Conservation (phyloP, 2,888 invertebrate species). For the Lapara coniferarum region DNA sequence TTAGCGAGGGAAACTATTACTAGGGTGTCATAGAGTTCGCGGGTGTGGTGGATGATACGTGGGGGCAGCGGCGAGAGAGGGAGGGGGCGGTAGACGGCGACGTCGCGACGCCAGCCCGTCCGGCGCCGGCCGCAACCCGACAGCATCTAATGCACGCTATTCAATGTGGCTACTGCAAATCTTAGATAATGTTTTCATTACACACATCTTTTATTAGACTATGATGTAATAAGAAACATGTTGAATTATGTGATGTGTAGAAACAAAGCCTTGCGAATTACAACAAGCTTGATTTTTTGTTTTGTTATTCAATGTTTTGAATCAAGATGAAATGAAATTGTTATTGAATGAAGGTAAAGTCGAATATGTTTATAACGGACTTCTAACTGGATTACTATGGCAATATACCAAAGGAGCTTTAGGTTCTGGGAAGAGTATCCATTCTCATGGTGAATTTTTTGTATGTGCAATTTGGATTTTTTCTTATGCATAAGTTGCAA, state of each 20-base stretch:
- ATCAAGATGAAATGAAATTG: too few species aligned
- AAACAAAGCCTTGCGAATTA: not conserved
- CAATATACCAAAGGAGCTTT: too few species aligned
- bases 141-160: slow-evolving; percentile 49
- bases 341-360: too few species aligned
- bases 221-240: slow-evolving; percentile 8
- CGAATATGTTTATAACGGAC: too few species aligned
- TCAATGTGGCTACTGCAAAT: slow-evolving; percentile 36
- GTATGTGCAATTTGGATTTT: too few species aligned
- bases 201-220: slow-evolving; percentile 18
- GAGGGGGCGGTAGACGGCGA: slow-evolving; percentile 54
- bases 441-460: too few species aligned
- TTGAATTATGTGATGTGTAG: not conserved
- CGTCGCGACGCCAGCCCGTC: slow-evolving; percentile 80
- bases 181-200: slow-evolving; percentile 29
- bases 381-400: too few species aligned
- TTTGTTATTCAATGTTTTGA: too few species aligned
- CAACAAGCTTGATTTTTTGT: too few species aligned
- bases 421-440: too few species aligned
- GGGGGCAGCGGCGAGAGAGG: slow-evolving; percentile 20
- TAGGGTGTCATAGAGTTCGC: slow-evolving; percentile 38
- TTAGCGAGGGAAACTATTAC: slow-evolving; percentile 45
- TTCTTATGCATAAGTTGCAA: too few species aligned
- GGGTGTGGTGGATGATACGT: slow-evolving; percentile 35
- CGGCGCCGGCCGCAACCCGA: slow-evolving; percentile 68